Evolutionary conservation across 2,888 invertebrate genomes (phyloP).

Genomic region (Tricholauxania praeusta): DNA sequence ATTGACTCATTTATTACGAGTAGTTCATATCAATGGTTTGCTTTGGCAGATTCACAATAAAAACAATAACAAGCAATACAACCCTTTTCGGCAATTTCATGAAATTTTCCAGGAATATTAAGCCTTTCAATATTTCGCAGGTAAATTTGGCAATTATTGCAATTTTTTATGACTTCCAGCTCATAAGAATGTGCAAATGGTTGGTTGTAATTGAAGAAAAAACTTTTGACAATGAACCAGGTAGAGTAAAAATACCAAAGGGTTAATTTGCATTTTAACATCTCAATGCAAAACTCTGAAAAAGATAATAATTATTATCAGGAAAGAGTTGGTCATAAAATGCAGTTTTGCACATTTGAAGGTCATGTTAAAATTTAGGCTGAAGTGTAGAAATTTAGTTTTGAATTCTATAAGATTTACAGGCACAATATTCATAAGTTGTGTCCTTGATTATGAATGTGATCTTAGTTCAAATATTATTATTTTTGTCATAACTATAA

Average conservation of each 20-base stretch:
- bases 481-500: no score
- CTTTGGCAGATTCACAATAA: no score
- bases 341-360: no score
- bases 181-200: slow-evolving; percentile 8
- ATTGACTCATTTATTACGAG: no score
- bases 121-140: not conserved
- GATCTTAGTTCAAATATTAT: no score
- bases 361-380: no score
- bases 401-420: no score
- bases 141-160: not conserved
- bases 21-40: no score
- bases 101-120: not conserved
- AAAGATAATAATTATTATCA: not conserved
- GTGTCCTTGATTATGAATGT: no score
- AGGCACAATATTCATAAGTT: no score
- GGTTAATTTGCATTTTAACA: slow-evolving; percentile 17
- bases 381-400: no score
- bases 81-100: not conserved
- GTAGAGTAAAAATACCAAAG: not conserved
- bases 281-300: not conserved
- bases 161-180: not conserved
- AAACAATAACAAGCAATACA: not conserved
- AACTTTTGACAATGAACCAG: not conserved
- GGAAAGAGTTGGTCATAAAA: not conserved
- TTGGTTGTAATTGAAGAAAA: not conserved